A percentile compares a stretch with the other conserved stretches of the same genome.
phyloP scores from a whole-genome alignment of 2,113 vertebrate genomes.

The Cettia cetti region DNA sequence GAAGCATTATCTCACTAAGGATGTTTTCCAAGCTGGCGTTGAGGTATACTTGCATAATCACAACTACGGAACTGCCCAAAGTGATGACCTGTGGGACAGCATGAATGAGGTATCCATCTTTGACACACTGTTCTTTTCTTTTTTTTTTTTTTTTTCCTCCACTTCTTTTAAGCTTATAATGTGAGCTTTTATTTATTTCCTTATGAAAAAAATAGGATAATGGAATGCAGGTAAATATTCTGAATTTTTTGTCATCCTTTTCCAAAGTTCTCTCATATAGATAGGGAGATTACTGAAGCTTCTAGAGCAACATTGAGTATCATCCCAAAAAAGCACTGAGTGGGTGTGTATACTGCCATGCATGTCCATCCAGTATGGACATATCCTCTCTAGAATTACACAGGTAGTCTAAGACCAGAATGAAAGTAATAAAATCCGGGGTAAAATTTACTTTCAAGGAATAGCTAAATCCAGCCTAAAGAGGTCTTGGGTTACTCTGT shows the following conservation, averaged over 20 bases:
- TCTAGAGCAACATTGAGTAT: background rate
- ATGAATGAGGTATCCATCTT: constrained; percentile 80
- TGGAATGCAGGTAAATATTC: background rate
- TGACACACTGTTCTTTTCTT: background rate
- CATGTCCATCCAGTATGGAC: background rate
- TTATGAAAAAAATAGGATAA: background rate
- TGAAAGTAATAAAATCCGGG: background rate
- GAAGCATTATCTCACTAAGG: constrained; percentile 78
- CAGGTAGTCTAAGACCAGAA: background rate
- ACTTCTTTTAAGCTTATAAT: background rate
- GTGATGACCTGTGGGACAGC: constrained; percentile 88
- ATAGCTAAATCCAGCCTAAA: background rate
- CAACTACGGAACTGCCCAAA: constrained; percentile 78
- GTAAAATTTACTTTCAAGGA: background rate
- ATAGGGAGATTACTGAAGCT: background rate
- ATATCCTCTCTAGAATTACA: background rate
- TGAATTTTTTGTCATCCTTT: background rate
- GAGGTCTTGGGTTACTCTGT: background rate
- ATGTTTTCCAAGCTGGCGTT: constrained; percentile 84
- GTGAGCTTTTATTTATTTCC: background rate
- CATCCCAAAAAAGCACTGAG: background rate
- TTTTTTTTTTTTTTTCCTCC: background rate
- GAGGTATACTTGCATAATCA: constrained; percentile 82
- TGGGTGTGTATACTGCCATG: background rate
- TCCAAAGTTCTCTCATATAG: background rate